Base-by-base conservation (phyloP, 2,113 vertebrate genomes). In the Todiramphus chloris region DNA sequence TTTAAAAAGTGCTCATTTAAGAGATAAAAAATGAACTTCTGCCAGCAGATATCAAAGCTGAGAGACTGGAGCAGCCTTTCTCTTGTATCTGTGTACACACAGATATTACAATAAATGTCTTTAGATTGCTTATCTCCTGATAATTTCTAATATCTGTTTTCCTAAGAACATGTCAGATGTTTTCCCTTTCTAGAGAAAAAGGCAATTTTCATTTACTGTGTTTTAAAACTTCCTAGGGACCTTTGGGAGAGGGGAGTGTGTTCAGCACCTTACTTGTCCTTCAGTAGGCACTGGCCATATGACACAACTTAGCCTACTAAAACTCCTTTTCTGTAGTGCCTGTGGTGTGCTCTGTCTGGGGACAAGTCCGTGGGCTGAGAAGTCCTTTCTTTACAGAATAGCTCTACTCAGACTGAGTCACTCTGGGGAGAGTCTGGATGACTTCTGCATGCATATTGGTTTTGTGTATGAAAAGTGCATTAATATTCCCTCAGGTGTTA, bases 401-500 rank as follows among this genome's bases (percentile, higher is more conserved):
- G 7, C 23, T 67, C 19, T 35, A 4, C 53, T 90, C 69, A 44
- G 16, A 58, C 11, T 14, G 41, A 70, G 53, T 84, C 53, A 33
- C 43, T 31, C n/a, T 13, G 23, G 19, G 44, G 60, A 80, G n/a
- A 55, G 55, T 59, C 72, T 93, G 89, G 48, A 18, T 83, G 83
- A 60, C 30, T 69, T 95, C 74, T 74, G 67, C 28, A n/a, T 70
- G 19, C 50, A 60, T 60, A 39, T 64, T 48, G 25, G 5, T 81
- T 89, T 81, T 5, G 3, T 63, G 23, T 46, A 50, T 63, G 76
- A 93, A 69, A 94, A 81, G 89, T 68, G 24, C 31, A 64, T 95
- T 23, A 82, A 35, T 91, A 68, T 87, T 93, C 58, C 91, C 69
- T 82, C 66, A 44, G 69, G 80, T 83, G 58, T 64, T 96, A 78